These are phyloP conservation scores for Hippocampus mohnikei DNA, from an alignment of 2,113 vertebrate genomes.

Conservation along the genomic window DNA sequence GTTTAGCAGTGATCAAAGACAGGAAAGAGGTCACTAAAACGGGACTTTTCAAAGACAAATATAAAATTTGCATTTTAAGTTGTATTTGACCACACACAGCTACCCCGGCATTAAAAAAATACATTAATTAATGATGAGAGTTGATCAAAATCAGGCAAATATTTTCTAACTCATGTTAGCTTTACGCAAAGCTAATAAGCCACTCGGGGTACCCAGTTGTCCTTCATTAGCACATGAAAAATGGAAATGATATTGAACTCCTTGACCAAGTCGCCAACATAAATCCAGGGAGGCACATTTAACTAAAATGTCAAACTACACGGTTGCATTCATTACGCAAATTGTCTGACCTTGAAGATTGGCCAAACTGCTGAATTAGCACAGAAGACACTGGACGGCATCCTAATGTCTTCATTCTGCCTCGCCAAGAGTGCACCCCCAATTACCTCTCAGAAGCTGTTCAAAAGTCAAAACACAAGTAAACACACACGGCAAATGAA, in stretches of 20 bases:
- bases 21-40: too few relatives aligned
- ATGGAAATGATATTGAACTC: neutral
- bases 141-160: neutral
- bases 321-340: conserved; percentile 2
- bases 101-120: neutral
- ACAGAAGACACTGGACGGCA: neutral
- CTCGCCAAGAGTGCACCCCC: neutral
- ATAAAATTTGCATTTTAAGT: too few relatives aligned
- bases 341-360: neutral
- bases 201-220: neutral
- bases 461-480: neutral
- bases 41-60: too few relatives aligned
- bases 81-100: neutral
- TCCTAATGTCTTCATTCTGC: neutral
- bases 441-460: neutral
- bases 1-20: too few relatives aligned
- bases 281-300: neutral
- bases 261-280: neutral
- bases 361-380: neutral
- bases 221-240: neutral
- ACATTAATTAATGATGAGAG: neutral
- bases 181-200: neutral
- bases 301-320: neutral
- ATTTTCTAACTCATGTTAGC: neutral
- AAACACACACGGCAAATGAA: neutral